Evolutionary conservation across 2,113 vertebrate genomes (phyloP).

Genomic region (Phalacrocorax carbo): DNA sequence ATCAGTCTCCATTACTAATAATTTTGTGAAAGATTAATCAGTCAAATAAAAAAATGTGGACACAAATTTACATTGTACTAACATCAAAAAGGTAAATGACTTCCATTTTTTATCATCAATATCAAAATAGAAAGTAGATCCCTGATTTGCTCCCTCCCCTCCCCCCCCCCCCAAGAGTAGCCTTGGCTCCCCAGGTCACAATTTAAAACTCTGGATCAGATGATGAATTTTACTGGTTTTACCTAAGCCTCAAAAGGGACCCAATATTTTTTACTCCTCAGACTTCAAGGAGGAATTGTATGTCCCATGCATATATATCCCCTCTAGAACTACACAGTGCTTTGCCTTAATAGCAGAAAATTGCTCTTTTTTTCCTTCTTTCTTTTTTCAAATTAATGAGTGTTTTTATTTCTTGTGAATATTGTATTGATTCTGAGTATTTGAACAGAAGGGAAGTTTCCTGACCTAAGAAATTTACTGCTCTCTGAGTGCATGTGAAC

Average conservation of each 20-base stretch:
- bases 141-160: not conserved
- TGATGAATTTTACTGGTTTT: not conserved
- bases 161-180: not conserved
- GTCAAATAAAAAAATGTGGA: not conserved
- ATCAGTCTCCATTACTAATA: not conserved
- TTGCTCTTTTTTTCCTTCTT: not conserved
- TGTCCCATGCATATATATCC: not conserved
- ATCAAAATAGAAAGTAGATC: not conserved
- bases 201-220: not conserved
- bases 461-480: not conserved
- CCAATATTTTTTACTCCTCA: not conserved
- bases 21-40: not conserved
- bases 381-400: not conserved
- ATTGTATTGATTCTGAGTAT: too few relatives aligned
- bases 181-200: not conserved
- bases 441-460: not conserved
- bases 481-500: not conserved
- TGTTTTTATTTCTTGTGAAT: not conserved
- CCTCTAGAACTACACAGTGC: not conserved
- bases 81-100: not conserved
- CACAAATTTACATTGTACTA: not conserved
- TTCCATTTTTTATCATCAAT: not conserved
- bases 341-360: not conserved
- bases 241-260: not conserved
- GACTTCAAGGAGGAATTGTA: not conserved